Base-by-base conservation (phyloP, 2,888 invertebrate genomes). In the Eristalinus aeneus region DNA sequence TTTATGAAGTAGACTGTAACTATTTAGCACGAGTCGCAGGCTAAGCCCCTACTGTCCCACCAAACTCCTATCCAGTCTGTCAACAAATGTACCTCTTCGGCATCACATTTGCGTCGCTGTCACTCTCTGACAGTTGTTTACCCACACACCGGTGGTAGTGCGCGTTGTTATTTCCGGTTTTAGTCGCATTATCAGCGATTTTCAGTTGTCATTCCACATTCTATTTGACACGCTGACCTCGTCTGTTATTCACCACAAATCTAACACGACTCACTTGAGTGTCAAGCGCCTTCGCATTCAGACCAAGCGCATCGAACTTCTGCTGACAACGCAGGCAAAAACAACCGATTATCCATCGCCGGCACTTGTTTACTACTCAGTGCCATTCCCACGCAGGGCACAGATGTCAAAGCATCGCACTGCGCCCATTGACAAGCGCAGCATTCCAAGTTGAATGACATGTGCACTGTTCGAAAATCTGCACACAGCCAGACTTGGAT, bases 401-500 rank as follows among this genome's bases (percentile, higher is more conserved):
- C 61, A 63, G 36, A 54, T 68, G 9, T 61, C 53, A 69, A 63
- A 56, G 12, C 10, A 72, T 27, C 27, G 27, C 27, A 27, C 27
- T 3, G 27, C 27, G n/a, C 11, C 36, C 11, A 8, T 5, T 16
- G 16, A 46, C n/a, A 46, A 5, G 4, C 56, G 39, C 20, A 72
- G 71, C 68, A 69, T 71, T 64, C 63, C 20, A 80, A 80, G 80
- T 80, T 80, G 68, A 80, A 80, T 74, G 80, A 68, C 80, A 73
- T 58, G 2, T 27, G 16, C 16, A 16, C n/a, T 4, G n/a, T n/a
- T 46, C 46, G 27, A 27, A 46, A 46, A 46, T 46, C 46, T 46
- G 46, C 46, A 46, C 46, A 46, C 16, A 9, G 16, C 12, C 39
- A 39, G 12, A 39, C 2, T 27, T 27, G 27, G 27, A 2, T 27